A percentile compares a stretch with the other conserved stretches of the same genome.
Conservation (phyloP, 2,797 vertebrate genomes). For the Ctenopoma kingsleyae region DNA sequence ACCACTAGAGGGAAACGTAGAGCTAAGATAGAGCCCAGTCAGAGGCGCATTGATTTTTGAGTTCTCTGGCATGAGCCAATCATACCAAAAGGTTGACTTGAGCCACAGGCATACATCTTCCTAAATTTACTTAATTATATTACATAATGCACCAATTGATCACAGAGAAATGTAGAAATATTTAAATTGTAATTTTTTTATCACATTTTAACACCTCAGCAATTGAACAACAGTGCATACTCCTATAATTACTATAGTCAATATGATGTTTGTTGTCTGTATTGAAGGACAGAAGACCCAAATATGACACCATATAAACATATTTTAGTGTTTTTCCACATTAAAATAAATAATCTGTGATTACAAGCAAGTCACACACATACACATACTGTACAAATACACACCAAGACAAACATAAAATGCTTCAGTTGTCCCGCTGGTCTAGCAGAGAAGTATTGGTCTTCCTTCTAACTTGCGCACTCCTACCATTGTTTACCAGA, state of each 20-base stretch:
- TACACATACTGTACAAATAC: conserved; percentile 35
- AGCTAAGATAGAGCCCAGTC: conserved; percentile 22
- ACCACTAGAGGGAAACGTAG: conserved; percentile 60
- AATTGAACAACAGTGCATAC: too few relatives aligned
- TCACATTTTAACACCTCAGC: too few relatives aligned
- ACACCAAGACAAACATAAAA: conserved; percentile 34
- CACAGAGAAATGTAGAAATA: background rate
- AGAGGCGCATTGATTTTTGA: conserved; percentile 6
- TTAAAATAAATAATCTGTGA: conserved; percentile 15
- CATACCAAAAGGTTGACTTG: conserved; percentile 18
- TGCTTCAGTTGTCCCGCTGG: background rate
- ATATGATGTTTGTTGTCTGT: too few relatives aligned
- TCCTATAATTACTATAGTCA: too few relatives aligned
- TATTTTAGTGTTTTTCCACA: conserved; percentile 18
- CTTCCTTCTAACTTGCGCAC: too few relatives aligned
- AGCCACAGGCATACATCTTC: too few relatives aligned
- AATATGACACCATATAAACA: conserved; percentile 32
- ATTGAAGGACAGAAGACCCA: background rate
- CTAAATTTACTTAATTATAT: background rate
- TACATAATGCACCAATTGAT: background rate
- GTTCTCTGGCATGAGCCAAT: conserved; percentile 6
- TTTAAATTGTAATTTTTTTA: too few relatives aligned
- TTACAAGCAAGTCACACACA: conserved; percentile 23
- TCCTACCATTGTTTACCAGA: too few relatives aligned
- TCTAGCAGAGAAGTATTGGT: too few relatives aligned